Conservation (phyloP, 2,797 vertebrate species). For the Cheirogaleus major region DNA sequence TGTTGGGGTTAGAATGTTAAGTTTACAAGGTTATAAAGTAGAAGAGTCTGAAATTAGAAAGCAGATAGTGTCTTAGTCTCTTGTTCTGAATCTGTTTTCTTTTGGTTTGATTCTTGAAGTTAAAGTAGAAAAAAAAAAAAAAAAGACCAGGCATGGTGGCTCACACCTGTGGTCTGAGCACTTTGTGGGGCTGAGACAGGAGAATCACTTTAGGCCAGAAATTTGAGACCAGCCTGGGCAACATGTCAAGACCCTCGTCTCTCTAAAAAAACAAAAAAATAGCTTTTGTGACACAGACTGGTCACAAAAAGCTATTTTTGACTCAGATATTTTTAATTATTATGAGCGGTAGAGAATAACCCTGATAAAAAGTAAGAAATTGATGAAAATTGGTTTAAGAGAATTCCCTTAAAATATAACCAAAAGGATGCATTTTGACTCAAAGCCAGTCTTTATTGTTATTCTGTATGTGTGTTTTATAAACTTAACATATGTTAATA, state of each 20-base stretch:
- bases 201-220: neutral
- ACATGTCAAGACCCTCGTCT: neutral
- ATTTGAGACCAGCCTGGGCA: neutral
- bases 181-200: neutral
- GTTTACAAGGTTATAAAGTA: neutral
- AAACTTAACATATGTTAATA: neutral
- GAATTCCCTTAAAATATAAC: conserved; percentile 4
- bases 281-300: neutral
- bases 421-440: neutral
- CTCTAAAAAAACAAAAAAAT: neutral
- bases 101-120: conserved; percentile 34
- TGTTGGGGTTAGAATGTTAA: neutral
- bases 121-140: conserved; percentile 5
- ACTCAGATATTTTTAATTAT: conserved; percentile 16
- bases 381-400: neutral
- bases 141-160: neutral
- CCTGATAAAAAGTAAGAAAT: neutral
- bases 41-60: conserved; percentile 34
- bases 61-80: neutral
- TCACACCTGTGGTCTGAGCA: neutral
- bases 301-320: neutral
- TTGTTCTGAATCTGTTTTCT: conserved; percentile 10
- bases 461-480: neutral
- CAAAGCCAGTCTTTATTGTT: neutral
- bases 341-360: neutral